phyloP scores from a whole-genome alignment of 2,888 invertebrate species.

The Lucinisca nassula region DNA sequence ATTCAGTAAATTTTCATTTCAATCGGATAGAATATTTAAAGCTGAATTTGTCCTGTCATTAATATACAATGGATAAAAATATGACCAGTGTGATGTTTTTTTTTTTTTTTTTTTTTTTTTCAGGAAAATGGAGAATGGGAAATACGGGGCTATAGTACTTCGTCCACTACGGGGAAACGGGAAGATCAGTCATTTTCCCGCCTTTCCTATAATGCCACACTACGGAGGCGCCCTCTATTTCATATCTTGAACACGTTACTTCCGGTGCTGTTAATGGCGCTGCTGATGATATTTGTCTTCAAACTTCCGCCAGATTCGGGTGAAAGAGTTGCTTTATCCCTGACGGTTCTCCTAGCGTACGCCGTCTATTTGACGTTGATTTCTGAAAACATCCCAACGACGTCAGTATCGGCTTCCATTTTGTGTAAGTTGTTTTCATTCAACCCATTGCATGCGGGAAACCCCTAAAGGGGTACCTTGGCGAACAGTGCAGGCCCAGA shows the following conservation, averaged over 20 bases:
- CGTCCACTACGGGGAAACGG: not conserved
- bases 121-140: conserved; percentile 73
- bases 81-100: not conserved
- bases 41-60: too few relatives aligned
- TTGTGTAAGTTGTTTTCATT: conserved; percentile 53
- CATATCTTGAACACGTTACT: conserved; percentile 69
- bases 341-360: conserved; percentile 66
- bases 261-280: conserved; percentile 69
- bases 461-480: too few relatives aligned
- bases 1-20: too few relatives aligned
- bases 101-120: conserved; percentile 11
- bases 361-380: conserved; percentile 67
- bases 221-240: conserved; percentile 64
- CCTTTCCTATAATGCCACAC: conserved; percentile 53
- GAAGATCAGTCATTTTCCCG: conserved; percentile 31
- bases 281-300: conserved; percentile 68
- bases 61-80: too few relatives aligned
- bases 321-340: conserved; percentile 55
- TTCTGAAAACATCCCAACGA: conserved; percentile 67
- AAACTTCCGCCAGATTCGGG: conserved; percentile 70
- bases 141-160: not conserved
- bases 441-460: too few relatives aligned
- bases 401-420: conserved; percentile 63
- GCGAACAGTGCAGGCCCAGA: too few relatives aligned
- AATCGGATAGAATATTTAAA: too few relatives aligned